Conservation (phyloP, 2,797 vertebrate species). For the Oophaga sylvatica region DNA sequence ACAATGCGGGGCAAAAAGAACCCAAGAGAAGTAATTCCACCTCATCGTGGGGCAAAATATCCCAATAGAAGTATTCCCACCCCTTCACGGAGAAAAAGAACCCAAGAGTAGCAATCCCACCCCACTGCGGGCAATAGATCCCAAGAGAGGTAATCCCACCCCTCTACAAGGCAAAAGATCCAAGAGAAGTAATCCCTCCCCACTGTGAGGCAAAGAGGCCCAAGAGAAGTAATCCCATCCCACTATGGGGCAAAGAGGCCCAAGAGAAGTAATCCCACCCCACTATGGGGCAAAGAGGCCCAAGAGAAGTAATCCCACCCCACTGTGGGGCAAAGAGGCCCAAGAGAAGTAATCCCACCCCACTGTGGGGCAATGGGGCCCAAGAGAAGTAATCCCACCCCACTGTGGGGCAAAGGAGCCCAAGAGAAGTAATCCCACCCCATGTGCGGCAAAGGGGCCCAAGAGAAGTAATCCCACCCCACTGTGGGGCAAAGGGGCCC, state of each 20-base stretch:
- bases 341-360: no score
- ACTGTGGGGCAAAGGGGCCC: not conserved
- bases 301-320: no score
- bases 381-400: no score
- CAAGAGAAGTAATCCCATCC: not conserved
- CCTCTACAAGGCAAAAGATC: not conserved
- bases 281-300: not conserved
- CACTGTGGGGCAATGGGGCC: no score
- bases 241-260: not conserved
- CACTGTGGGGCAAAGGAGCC: rapidly evolving
- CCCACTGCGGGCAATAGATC: not conserved
- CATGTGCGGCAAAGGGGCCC: not conserved
- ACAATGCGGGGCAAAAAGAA: no score
- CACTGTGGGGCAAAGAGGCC: not conserved
- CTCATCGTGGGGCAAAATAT: no score
- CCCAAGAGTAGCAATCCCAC: not conserved
- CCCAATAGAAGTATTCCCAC: not conserved
- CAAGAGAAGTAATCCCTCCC: not conserved
- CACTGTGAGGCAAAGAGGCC: not conserved
- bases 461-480: not conserved
- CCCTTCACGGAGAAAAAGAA: not conserved
- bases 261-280: not conserved
- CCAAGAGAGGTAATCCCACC: not conserved
- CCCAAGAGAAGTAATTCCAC: no score
- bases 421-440: not conserved